phyloP scores from a whole-genome alignment of 2,888 invertebrate species.

The Agapostemon virescens region DNA sequence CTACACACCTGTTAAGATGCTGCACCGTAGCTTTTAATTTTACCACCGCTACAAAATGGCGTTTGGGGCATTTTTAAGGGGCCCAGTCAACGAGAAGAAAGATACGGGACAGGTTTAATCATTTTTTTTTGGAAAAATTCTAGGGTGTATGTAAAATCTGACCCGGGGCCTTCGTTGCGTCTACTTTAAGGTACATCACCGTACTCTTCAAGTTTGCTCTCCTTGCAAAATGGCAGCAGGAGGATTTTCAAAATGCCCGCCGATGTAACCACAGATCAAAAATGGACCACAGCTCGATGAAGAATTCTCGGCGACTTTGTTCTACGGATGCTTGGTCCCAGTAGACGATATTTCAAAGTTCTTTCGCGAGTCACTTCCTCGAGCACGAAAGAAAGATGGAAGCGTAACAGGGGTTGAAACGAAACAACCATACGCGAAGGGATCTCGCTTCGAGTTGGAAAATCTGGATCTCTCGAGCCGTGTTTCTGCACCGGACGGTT shows the following conservation, averaged over 20 bases:
- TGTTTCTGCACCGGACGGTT: not conserved
- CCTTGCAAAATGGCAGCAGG: not conserved
- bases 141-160: not conserved
- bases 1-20: not conserved
- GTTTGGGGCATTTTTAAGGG: not conserved
- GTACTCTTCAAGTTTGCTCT: not conserved
- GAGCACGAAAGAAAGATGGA: not conserved
- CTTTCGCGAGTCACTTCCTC: constrained; percentile 1
- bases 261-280: too few relatives aligned
- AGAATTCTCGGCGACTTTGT: too few relatives aligned
- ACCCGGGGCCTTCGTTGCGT: rapidly evolving
- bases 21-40: not conserved
- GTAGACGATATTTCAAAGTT: not conserved
- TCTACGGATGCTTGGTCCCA: not conserved
- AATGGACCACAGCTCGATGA: too few relatives aligned
- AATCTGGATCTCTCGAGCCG: not conserved
- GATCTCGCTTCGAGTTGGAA: not conserved
- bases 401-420: constrained; percentile 1
- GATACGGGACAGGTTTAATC: not conserved
- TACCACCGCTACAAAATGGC: not conserved
- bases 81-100: not conserved
- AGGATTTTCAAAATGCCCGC: too few relatives aligned
- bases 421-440: not conserved
- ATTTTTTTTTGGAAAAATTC: not conserved
- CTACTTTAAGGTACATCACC: not conserved